A percentile compares a stretch with the other conserved stretches of the same genome.
phyloP scores from a whole-genome alignment of 1,140 invertebrate species.

The Plectus sambesii region DNA sequence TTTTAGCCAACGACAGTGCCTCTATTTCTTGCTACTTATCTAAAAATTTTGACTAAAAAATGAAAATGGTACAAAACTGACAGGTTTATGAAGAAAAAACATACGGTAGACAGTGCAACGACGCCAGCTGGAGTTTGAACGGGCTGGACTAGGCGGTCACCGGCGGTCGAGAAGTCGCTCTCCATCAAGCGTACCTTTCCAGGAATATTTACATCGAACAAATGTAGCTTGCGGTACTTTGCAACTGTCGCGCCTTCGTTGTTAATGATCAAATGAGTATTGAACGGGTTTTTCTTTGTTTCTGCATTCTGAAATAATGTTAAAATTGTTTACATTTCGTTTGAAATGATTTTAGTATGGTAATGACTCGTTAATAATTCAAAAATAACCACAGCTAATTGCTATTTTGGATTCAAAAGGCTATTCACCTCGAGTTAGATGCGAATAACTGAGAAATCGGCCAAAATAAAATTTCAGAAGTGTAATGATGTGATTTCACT shows the following conservation, averaged over 20 bases:
- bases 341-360: slow-evolving; percentile 11
- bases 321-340: slow-evolving; percentile 1
- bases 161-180: slow-evolving; percentile 59
- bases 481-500: no score
- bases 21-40: no score
- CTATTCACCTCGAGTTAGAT: not conserved
- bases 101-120: slow-evolving; percentile 57
- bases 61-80: no score
- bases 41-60: no score
- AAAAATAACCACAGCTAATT: no score
- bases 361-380: slow-evolving; percentile 11
- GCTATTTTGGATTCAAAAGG: no score
- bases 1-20: no score
- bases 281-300: slow-evolving; percentile 56
- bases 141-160: slow-evolving; percentile 27
- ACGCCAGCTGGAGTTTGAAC: slow-evolving; percentile 61
- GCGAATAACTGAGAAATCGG: slow-evolving; percentile 4
- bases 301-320: not conserved
- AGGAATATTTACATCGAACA: slow-evolving; percentile 81
- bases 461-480: slow-evolving; percentile 10
- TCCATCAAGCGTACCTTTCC: slow-evolving; percentile 58
- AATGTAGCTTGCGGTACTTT: slow-evolving; percentile 74
- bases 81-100: slow-evolving; percentile 23
- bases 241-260: slow-evolving; percentile 62
- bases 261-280: slow-evolving; percentile 76